These are phyloP conservation scores for Formica selysi DNA, from an alignment of 1,140 invertebrate species.

Conservation along the genomic window DNA sequence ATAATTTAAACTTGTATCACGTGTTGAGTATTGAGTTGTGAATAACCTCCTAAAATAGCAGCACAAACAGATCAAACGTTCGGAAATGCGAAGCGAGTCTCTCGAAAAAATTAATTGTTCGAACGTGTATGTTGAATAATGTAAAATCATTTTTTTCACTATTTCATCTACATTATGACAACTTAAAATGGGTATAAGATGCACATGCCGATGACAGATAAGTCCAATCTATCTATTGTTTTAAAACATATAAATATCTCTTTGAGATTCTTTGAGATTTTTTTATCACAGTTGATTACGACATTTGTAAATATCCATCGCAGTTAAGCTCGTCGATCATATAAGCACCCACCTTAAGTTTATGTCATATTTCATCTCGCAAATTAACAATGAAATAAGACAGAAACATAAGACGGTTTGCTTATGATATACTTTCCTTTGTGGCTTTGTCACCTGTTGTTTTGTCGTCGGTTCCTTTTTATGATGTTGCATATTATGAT, in stretches of 20 bases:
- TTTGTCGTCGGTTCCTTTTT: neutral
- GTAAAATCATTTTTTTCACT: too few species aligned
- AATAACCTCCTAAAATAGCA: too few species aligned
- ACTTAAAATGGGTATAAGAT: neutral
- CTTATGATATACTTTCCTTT: slow-evolving; percentile 77
- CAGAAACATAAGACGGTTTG: slow-evolving; percentile 87
- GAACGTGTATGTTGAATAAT: neutral
- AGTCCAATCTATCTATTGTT: neutral
- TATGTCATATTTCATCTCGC: slow-evolving; percentile 87
- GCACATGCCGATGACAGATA: neutral
- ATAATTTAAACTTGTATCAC: too few species aligned
- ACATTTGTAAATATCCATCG: slow-evolving; percentile 24
- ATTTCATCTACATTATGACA: neutral
- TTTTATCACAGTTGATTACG: neutral
- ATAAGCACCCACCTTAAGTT: slow-evolving; percentile 87
- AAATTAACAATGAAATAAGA: slow-evolving; percentile 87
- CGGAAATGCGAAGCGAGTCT: too few species aligned
- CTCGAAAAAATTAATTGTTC: too few species aligned
- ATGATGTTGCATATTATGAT: neutral
- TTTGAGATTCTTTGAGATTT: neutral
- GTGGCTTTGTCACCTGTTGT: neutral
- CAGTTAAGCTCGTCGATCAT: slow-evolving; percentile 78
- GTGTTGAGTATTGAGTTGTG: too few species aligned
- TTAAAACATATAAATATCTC: neutral
- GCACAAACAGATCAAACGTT: too few species aligned